A percentile compares a stretch with the other conserved stretches of the same genome.
Evolutionary conservation across 2,797 vertebrate genomes (phyloP).

Genomic region (Spondyliosoma cantharus): DNA sequence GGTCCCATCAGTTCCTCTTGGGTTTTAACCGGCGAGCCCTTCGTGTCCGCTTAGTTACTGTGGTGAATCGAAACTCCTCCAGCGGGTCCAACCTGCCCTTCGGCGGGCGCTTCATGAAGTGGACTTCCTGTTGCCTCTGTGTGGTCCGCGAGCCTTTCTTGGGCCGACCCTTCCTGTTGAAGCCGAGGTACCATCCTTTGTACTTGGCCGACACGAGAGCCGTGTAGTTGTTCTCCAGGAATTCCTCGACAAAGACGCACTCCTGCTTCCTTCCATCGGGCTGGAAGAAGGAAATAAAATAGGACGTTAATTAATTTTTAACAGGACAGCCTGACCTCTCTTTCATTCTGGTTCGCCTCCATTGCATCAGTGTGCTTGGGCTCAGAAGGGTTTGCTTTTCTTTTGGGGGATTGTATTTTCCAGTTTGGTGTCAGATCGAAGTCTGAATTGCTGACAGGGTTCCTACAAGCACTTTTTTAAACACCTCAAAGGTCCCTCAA

Average conservation of each 20-base stretch:
- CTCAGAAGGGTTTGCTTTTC: neutral
- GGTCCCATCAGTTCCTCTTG: conserved; percentile 81
- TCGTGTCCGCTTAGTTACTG: conserved; percentile 88
- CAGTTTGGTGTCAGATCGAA: neutral
- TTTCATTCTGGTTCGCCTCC: neutral
- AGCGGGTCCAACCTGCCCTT: conserved; percentile 81
- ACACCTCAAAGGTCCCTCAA: too few species aligned
- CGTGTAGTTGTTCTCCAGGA: conserved; percentile 90
- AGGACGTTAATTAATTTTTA: conserved; percentile 24
- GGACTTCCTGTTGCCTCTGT: conserved; percentile 88
- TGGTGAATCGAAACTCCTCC: conserved; percentile 87
- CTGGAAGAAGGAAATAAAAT: conserved; percentile 62
- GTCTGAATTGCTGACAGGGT: neutral
- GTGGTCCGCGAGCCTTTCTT: conserved; percentile 87
- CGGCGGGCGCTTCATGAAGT: conserved; percentile 89
- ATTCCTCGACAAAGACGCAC: conserved; percentile 89
- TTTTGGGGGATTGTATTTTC: neutral
- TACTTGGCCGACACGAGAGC: conserved; percentile 88
- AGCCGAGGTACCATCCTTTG: conserved; percentile 90
- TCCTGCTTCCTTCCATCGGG: conserved; percentile 85
- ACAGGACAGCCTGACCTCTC: neutral
- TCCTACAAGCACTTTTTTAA: too few species aligned
- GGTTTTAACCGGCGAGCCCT: conserved; percentile 86
- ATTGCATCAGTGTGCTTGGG: neutral
- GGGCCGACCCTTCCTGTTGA: conserved; percentile 87